phyloP scores from a whole-genome alignment of 92 coral and sea anemone species.

The Porites rus region DNA sequence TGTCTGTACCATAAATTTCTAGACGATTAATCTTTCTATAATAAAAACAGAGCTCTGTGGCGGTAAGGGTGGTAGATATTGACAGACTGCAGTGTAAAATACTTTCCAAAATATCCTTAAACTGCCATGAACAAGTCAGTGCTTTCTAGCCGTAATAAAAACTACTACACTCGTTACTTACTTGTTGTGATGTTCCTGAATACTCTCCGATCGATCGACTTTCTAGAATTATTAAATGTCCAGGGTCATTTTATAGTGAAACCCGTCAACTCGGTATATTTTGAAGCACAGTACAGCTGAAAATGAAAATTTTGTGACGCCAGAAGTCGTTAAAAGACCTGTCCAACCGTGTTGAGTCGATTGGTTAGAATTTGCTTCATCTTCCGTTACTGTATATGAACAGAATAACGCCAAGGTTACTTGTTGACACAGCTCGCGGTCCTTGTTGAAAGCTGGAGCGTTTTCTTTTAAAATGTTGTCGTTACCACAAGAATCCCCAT shows the following conservation, averaged over 20 bases:
- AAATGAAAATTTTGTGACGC: background rate
- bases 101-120: background rate
- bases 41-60: background rate
- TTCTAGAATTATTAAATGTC: background rate
- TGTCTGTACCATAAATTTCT: background rate
- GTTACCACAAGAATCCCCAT: constrained; percentile 7
- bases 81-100: background rate
- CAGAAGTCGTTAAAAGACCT: too few relatives aligned
- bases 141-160: background rate
- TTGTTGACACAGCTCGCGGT: background rate
- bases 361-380: constrained; percentile 10
- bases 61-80: background rate
- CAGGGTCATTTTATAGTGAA: constrained; percentile 1
- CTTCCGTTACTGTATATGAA: background rate
- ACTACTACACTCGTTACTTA: background rate
- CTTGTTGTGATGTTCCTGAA: background rate
- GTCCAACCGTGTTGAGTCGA: background rate
- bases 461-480: constrained; percentile 9
- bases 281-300: background rate
- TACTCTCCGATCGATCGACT: too few relatives aligned
- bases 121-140: background rate
- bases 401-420: background rate
- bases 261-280: background rate
- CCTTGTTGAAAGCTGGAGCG: background rate
- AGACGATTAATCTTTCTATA: background rate